Base-by-base conservation (phyloP, 2,797 vertebrate genomes). In the Microctenopoma stevenorrisi region DNA sequence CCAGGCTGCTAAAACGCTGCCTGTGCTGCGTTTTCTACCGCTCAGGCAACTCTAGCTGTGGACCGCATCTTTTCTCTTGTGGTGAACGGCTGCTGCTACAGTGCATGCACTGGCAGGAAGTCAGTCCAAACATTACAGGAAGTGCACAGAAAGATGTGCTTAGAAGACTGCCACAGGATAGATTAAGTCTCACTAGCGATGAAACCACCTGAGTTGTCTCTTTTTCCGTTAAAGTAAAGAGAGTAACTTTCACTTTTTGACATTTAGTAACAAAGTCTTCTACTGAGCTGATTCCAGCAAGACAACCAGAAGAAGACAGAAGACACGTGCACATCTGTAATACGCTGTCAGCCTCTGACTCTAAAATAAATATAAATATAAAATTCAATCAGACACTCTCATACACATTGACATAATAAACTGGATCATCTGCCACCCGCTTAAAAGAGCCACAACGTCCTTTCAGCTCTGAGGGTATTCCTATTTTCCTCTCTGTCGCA, bases 91-190 rank as follows among this genome's bases (percentile, higher is more conserved):
- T 90, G 85, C 84, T 87, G 80, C 79, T 66, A 68, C 70, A 88
- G 52, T 76, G 81, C 81, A 11, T 44, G 83, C 90, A 70, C 43
- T 5, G 60, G 68, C 92, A 94, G 93, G 94, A 95, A 91, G 87
- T 93, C 60, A 74, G 80, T 84, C 88, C 81, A 83, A 92, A 82
- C 84, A 72, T 79, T 53, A 85, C 93, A 94, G 90, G 90, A 92
- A 92, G 88, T 78, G 80, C 75, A 82, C 63, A 75, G 72, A 85
- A 67, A 81, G 74, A 75, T 67, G 65, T 74, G 64, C 61, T 82
- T 25, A 68, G 58, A 83, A 58, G 35, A 76, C 70, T 82, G 58
- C 72, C 64, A 74, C 69, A 74, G 70, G 50, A 78, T 56, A 85
- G 68, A 81, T 74, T 53, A 26, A 64, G 69, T 38, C 69, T 75